These are phyloP conservation scores for Drosophila pachea DNA, from an alignment of 1,140 invertebrate species.

Conservation along the genomic window DNA sequence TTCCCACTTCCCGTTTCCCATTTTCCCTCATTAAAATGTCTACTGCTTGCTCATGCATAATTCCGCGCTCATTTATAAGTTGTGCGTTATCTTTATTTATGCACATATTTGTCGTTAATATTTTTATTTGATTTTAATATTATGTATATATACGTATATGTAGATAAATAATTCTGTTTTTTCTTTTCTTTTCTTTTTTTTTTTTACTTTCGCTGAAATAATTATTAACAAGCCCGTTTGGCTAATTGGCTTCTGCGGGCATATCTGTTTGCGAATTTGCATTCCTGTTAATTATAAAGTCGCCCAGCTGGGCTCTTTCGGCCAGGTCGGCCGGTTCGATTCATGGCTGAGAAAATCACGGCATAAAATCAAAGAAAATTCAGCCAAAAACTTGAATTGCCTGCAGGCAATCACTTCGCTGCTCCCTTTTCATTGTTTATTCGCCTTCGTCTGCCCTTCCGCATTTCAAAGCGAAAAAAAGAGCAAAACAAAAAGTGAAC, in stretches of 20 bases:
- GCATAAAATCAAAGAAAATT: constrained; percentile 37
- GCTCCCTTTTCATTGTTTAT: too few relatives aligned
- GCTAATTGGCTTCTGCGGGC: constrained; percentile 65
- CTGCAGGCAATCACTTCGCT: constrained; percentile 9
- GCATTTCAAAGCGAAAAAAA: constrained; percentile 9
- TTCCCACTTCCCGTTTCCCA: not conserved
- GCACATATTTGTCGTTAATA: constrained; percentile 52
- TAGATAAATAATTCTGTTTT: too few relatives aligned
- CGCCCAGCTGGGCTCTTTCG: not conserved
- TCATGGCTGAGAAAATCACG: constrained; percentile 37
- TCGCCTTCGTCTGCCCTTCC: too few relatives aligned
- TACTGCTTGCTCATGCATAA: constrained; percentile 39
- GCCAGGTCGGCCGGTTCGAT: constrained; percentile 9
- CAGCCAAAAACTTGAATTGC: constrained; percentile 20
- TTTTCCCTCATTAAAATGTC: constrained; percentile 24
- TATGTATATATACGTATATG: too few relatives aligned
- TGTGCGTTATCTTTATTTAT: constrained; percentile 62
- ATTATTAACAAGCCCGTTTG: constrained; percentile 47
- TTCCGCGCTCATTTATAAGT: constrained; percentile 56
- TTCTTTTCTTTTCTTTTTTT: too few relatives aligned
- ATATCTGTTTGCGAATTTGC: constrained; percentile 52
- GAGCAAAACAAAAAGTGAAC: constrained; percentile 21
- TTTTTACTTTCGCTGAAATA: constrained; percentile 12
- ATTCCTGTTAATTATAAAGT: constrained; percentile 55
- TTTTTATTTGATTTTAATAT: constrained; percentile 6